Conservation (phyloP, 2,113 vertebrate species). For the Notothenia rossii region DNA sequence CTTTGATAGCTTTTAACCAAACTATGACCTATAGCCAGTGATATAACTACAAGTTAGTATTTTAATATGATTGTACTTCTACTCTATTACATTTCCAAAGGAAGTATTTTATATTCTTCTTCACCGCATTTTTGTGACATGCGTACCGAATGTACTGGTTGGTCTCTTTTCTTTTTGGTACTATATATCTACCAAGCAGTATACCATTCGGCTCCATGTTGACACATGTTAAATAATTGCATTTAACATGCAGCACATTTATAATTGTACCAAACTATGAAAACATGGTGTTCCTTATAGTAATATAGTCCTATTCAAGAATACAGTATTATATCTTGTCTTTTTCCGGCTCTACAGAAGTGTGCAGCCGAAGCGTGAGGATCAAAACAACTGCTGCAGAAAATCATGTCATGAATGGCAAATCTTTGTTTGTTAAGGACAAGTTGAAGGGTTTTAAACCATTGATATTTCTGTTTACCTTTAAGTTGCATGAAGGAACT, state of each 20-base stretch:
- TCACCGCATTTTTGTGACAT: too few relatives aligned
- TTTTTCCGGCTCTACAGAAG: background rate
- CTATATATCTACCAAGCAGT: too few relatives aligned
- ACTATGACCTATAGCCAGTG: too few relatives aligned
- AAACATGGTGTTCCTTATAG: background rate
- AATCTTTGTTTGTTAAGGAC: background rate
- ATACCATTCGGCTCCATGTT: too few relatives aligned
- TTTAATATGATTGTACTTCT: too few relatives aligned
- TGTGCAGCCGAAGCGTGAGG: background rate
- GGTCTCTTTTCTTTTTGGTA: too few relatives aligned
- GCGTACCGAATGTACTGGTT: too few relatives aligned
- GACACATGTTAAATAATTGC: background rate
- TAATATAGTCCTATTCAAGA: background rate
- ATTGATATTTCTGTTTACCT: background rate
- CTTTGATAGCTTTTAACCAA: too few relatives aligned
- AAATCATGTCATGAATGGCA: background rate
- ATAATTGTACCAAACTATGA: background rate
- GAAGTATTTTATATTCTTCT: too few relatives aligned
- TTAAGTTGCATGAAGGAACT: background rate
- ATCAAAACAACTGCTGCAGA: background rate
- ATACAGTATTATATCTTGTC: background rate
- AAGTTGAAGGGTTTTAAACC: background rate
- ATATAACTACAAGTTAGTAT: too few relatives aligned
- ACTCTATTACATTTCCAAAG: too few relatives aligned
- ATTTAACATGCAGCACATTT: constrained; percentile 22